A percentile compares a stretch with the other conserved stretches of the same genome.
phyloP scores from a whole-genome alignment of 2,888 invertebrate genomes.

The Drosophila silvestris region DNA sequence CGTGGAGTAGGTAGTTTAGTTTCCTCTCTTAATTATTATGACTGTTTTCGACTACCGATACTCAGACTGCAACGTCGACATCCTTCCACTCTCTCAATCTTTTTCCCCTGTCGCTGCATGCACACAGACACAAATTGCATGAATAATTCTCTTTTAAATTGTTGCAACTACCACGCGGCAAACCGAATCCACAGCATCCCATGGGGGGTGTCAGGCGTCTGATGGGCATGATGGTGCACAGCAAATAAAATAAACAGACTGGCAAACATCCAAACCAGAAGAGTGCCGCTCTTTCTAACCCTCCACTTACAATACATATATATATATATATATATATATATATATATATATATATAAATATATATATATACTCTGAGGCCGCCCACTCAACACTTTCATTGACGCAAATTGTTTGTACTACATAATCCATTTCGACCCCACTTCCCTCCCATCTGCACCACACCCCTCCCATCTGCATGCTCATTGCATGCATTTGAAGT shows the following conservation, averaged over 20 bases:
- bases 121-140: conserved; percentile 73
- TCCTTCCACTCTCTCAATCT: background rate
- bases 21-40: conserved; percentile 53
- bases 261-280: conserved; percentile 50
- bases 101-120: background rate
- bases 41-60: conserved; percentile 49
- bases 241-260: conserved; percentile 73
- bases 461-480: background rate
- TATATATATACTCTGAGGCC: background rate
- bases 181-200: conserved; percentile 22
- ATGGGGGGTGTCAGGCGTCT: background rate
- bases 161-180: conserved; percentile 62
- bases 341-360: background rate
- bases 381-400: conserved; percentile 69
- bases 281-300: conserved; percentile 11
- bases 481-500: conserved; percentile 68
- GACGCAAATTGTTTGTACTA: conserved; percentile 79
- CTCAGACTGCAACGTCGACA: conserved; percentile 9
- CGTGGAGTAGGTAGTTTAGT: conserved; percentile 1
- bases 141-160: conserved; percentile 81
- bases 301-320: background rate
- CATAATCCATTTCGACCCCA: conserved; percentile 37
- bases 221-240: background rate
- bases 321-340: background rate
- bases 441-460: background rate